Conservation (phyloP, 1,140 invertebrate genomes). For the Notospermus geniculatus region DNA sequence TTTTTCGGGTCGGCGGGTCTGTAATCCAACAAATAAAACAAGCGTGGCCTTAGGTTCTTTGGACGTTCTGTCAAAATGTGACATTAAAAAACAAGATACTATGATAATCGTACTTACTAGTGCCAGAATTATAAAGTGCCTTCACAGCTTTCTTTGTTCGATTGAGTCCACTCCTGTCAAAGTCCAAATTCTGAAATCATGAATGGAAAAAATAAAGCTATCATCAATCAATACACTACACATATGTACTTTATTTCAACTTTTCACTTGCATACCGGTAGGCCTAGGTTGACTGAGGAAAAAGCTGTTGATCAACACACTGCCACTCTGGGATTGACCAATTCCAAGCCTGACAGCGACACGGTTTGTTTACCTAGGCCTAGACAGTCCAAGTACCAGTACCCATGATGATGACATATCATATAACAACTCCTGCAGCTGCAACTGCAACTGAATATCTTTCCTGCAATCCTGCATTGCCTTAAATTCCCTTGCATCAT, state of each 20-base stretch:
- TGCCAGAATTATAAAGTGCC: conserved; percentile 90
- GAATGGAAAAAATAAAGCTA: conserved; percentile 45
- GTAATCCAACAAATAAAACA: no score
- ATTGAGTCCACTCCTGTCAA: conserved; percentile 87
- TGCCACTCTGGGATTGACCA: neutral
- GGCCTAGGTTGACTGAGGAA: neutral
- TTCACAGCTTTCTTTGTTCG: conserved; percentile 96
- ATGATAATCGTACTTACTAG: conserved; percentile 68
- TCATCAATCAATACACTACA: neutral
- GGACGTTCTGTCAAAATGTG: no score
- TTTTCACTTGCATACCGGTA: neutral
- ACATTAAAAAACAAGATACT: no score
- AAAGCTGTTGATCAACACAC: neutral
- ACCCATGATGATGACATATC: no score
- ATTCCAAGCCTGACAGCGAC: neutral
- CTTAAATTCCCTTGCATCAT: no score
- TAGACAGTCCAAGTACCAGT: no score
- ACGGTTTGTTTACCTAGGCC: neutral
- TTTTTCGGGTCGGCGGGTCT: no score
- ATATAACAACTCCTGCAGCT: no score
- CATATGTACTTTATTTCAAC: neutral
- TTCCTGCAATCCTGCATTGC: no score
- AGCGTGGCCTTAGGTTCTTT: no score
- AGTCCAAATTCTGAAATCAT: conserved; percentile 80
- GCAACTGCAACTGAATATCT: no score